Base-by-base conservation (phyloP, 2,888 invertebrate genomes). In the Drosophila recens region DNA sequence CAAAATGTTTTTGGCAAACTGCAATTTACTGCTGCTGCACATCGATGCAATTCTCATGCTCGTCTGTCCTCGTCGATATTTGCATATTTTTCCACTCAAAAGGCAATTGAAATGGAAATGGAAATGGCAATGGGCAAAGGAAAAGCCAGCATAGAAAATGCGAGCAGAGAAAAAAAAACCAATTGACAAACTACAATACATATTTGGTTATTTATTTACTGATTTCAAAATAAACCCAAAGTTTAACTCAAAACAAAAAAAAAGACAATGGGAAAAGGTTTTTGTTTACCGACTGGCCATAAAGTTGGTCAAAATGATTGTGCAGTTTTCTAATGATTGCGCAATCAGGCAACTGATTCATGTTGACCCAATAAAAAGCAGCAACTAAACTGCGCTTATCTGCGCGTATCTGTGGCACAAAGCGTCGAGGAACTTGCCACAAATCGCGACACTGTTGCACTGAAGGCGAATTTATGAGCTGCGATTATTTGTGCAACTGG, bases 31-130 rank as follows among this genome's bases (percentile, higher is more conserved):
- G 38, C 56, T 56, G 84, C 65, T 36, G 72, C 65, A 70, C 70
- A 81, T 71, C 68, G 61, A 64, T 66, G 77, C 70, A 38, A 65
- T 68, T 51, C 66, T 46, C 66, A 58, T 68, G 54, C 49, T 56
- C 67, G 58, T 61, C 30, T 66, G 62, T 74, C 57, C 72, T 52
- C 40, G 33, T 80, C 63, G 74, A 80, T 78, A 87, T 85, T 85
- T 85, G 86, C 88, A 88, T 85, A 88, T 88, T 87, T 85, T 88
- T 80, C 76, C 80, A 85, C 86, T 85, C 84, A 82, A 82, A 87
- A 85, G 76, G 74, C 82, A 83, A 81, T 83, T 72, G 81, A 87
- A 80, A 71, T 81, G 87, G 79, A 86, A 83, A 70, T 80, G 83
- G 79, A 83, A 81, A 83, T 83, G 23, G 23, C 17, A 17, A 17